Evolutionary conservation across 2,797 vertebrate genomes (phyloP).

Genomic region (Onychomys torridus): DNA sequence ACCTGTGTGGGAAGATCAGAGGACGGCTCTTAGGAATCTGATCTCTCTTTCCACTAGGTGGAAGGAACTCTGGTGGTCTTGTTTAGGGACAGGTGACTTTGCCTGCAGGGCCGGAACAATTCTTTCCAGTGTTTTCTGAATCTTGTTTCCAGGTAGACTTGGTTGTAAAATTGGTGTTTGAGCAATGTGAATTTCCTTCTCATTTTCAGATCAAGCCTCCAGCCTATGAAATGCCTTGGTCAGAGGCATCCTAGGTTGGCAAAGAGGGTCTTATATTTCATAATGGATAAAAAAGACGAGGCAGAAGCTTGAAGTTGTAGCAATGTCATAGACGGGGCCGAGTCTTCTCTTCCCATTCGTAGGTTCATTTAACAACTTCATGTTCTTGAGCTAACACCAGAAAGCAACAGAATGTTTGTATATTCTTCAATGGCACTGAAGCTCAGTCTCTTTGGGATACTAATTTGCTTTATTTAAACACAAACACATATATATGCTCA

Average conservation of each 20-base stretch:
- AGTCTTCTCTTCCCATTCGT: neutral
- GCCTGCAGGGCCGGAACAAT: neutral
- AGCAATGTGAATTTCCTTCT: neutral
- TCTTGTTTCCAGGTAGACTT: neutral
- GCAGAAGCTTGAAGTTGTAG: slow-evolving; percentile 25
- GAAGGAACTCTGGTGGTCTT: neutral
- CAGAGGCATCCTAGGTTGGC: neutral
- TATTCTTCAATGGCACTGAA: neutral
- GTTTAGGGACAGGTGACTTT: neutral
- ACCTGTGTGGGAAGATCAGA: neutral
- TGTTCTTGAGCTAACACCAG: slow-evolving; percentile 23
- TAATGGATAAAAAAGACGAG: neutral
- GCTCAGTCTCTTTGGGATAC: neutral
- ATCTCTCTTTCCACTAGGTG: neutral
- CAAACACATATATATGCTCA: neutral
- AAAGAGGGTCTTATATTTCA: slow-evolving; percentile 19
- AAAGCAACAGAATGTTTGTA: neutral
- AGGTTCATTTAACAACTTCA: neutral
- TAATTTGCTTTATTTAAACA: slow-evolving; percentile 45
- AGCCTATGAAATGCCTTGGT: neutral
- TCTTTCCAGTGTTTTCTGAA: neutral
- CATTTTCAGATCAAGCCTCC: slow-evolving; percentile 37
- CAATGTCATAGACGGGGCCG: neutral
- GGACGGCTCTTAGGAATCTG: neutral
- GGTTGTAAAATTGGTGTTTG: neutral